Base-by-base conservation (phyloP, 2,888 invertebrate genomes). In the Xestobium rufovillosum region DNA sequence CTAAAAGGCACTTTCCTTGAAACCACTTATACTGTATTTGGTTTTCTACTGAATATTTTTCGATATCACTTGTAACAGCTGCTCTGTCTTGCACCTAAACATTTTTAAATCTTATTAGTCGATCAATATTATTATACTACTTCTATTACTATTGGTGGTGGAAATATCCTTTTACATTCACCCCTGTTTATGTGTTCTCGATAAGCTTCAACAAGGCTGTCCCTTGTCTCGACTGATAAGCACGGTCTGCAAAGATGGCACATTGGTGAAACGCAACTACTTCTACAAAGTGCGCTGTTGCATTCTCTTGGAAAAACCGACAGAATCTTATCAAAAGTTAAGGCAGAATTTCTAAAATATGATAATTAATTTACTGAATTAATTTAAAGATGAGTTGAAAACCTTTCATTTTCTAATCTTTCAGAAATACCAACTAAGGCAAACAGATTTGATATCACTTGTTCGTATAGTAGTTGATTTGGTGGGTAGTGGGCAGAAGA, bases 401-500 rank as follows among this genome's bases (percentile, higher is more conserved):
- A n/a, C n/a, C n/a, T n/a, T n/a, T n/a, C n/a, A n/a, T 66, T 66
- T 10, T 57, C 56, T 1, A 72, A 55, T 55, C 71, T 63, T 35
- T 71, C 69, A 3, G 72, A 74, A 8, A 94, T 66, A 0, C 94
- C 94, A 4, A 87, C 76, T 23, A 97, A 60, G 14, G 81, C 75
- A 35, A 95, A 74, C 15, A 88, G 59, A 63, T 84, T 90, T 62
- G 83, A 91, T 8, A 96, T 55, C 1, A 96, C 86, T 69, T 96
- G 94, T 55, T 95, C 90, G 56, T 96, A 97, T 1, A 97, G 66
- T 15, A 89, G 63, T 43, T 77, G 75, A 64, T 97, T 97, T 0
- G 80, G 84, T n/a, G 83, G 80, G 61, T 83, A 96, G 65, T 96
- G 94, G 0, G 83, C 83, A 0, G 95, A 91, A 1, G 91, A 91